These are phyloP conservation scores for Eretmochelys imbricata DNA, from an alignment of 2,113 vertebrate species.

Conservation along the genomic window DNA sequence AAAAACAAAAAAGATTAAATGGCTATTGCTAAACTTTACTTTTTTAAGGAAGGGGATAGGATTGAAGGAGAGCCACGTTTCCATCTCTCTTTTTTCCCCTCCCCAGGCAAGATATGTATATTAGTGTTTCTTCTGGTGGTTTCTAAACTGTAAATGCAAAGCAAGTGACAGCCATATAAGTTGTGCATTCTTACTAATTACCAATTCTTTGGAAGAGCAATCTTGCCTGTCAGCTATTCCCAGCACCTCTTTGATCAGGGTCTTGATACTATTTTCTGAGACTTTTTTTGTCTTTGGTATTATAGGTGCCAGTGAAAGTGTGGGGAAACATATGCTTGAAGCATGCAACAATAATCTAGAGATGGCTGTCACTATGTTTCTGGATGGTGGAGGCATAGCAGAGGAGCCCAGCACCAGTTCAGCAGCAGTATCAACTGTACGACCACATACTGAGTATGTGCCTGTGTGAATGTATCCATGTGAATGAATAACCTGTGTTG, in stretches of 20 bases:
- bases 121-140: background rate
- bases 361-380: conserved; percentile 99
- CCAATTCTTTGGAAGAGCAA: background rate
- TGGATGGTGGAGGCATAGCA: conserved; percentile 94
- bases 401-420: conserved; percentile 98
- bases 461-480: rapidly evolving
- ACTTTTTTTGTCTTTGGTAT: conserved; percentile 17
- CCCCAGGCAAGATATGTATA: rapidly evolving
- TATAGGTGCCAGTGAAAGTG: conserved; percentile 95
- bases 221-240: background rate
- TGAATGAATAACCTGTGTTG: background rate
- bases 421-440: conserved; percentile 88
- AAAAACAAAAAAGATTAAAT: background rate
- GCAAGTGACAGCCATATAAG: background rate
- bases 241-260: background rate
- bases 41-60: background rate
- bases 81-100: background rate
- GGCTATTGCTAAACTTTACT: background rate
- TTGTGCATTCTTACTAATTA: background rate
- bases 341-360: conserved; percentile 98
- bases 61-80: too few species aligned
- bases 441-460: conserved; percentile 89
- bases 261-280: background rate
- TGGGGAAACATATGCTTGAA: conserved; percentile 97
- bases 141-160: background rate